Evolutionary conservation across 2,888 invertebrate genomes (phyloP).

Genomic region (Hipparchia sbordonii): DNA sequence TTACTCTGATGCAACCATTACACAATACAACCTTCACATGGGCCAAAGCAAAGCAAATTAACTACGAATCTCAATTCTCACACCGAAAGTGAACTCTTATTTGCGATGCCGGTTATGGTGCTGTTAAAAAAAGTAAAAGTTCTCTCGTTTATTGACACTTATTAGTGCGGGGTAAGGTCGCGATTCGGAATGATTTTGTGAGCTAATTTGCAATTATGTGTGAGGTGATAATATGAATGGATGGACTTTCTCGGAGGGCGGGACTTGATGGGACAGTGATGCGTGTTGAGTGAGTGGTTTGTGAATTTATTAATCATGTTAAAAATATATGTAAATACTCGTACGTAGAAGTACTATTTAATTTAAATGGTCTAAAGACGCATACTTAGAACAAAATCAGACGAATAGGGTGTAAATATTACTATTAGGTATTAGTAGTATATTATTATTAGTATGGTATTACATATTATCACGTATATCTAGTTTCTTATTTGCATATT

Average conservation of each 20-base stretch:
- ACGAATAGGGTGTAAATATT: no score
- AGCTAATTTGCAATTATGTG: conserved; percentile 58
- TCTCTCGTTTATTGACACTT: conserved; percentile 53
- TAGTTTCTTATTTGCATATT: no score
- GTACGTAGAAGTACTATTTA: no score
- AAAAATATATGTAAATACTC: neutral
- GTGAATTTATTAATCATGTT: neutral
- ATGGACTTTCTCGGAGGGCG: conserved; percentile 73
- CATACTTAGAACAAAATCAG: no score
- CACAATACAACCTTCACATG: conserved; percentile 33
- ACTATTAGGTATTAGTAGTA: no score
- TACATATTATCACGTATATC: no score
- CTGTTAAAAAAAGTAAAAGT: conserved; percentile 57
- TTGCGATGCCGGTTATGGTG: conserved; percentile 47
- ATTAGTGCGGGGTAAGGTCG: conserved; percentile 45
- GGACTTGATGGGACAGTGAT: conserved; percentile 7
- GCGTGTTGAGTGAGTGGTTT: conserved; percentile 19
- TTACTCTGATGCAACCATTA: conserved; percentile 23
- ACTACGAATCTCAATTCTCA: conserved; percentile 15
- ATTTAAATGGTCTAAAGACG: no score
- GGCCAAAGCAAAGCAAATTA: conserved; percentile 22
- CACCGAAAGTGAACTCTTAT: conserved; percentile 56
- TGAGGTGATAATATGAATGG: conserved; percentile 53
- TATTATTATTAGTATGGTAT: no score
- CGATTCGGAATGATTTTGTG: conserved; percentile 39